These are phyloP conservation scores for Ophioderma brevispina DNA, from an alignment of 35 echinoderm and acorn worm species.

Conservation along the genomic window DNA sequence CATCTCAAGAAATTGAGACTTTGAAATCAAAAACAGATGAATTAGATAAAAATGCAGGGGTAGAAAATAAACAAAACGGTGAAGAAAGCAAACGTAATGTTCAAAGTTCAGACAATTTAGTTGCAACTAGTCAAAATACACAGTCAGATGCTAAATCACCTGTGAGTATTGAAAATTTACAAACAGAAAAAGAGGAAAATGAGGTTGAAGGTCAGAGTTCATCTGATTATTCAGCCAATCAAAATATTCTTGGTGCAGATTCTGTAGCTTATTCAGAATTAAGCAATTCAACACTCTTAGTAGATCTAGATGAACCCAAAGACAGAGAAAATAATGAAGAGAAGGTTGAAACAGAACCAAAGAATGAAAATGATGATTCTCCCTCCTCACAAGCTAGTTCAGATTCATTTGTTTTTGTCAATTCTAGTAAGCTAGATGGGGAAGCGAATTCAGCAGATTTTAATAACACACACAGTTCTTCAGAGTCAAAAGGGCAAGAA, in stretches of 20 bases:
- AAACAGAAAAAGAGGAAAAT: too few relatives aligned
- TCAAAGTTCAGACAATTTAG: not conserved
- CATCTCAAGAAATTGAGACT: not conserved
- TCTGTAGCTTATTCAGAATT: not conserved
- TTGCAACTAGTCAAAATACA: not conserved
- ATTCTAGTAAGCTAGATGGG: not conserved
- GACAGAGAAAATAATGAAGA: not conserved
- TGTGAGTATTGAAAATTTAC: not conserved
- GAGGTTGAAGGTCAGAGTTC: too few relatives aligned
- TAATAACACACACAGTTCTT: too few relatives aligned
- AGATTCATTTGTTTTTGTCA: constrained; percentile 4
- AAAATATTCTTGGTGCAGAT: too few relatives aligned
- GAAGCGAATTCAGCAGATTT: not conserved
- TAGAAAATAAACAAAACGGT: not conserved
- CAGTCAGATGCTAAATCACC: not conserved
- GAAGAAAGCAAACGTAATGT: not conserved
- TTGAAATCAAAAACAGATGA: not conserved
- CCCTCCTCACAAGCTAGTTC: not conserved
- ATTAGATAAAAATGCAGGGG: not conserved
- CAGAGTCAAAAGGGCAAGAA: too few relatives aligned
- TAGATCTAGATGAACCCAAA: not conserved
- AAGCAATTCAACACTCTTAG: not conserved
- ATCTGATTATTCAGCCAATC: too few relatives aligned
- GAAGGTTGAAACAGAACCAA: not conserved
- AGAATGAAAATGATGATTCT: not conserved